Percentiles rank a stretch among this genome's conserved stretches.
Evolutionary conservation across 2,113 vertebrate species (phyloP).

Genomic region (Notarius lentiginosus): DNA sequence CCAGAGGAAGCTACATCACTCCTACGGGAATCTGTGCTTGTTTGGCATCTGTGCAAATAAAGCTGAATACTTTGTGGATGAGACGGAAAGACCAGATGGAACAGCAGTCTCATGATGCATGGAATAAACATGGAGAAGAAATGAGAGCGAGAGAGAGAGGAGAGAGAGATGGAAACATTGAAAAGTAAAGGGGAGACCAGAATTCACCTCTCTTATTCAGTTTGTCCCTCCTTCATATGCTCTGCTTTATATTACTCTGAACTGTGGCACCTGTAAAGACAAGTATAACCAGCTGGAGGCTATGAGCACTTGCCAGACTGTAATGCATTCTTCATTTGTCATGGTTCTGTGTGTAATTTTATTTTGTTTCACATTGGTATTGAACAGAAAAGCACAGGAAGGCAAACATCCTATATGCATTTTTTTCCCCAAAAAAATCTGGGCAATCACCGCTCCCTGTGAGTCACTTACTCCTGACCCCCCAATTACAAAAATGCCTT

Average conservation of each 20-base stretch:
- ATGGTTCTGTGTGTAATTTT: constrained; percentile 60
- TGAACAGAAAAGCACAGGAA: constrained; percentile 63
- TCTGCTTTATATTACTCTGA: constrained; percentile 64
- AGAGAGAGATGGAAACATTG: not conserved
- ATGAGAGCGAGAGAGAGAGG: not conserved
- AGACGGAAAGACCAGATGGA: not conserved
- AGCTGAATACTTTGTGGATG: not conserved
- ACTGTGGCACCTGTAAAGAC: constrained; percentile 68
- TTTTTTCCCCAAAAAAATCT: constrained; percentile 47
- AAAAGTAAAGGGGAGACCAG: not conserved
- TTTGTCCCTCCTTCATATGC: constrained; percentile 42
- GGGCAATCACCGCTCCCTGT: constrained; percentile 39
- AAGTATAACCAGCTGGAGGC: constrained; percentile 65
- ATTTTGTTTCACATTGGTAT: constrained; percentile 63
- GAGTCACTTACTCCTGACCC: constrained; percentile 35
- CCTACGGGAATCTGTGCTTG: not conserved
- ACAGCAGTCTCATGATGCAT: not conserved
- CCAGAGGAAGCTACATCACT: constrained; percentile 4
- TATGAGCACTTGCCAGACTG: constrained; percentile 63
- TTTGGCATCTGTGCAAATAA: not conserved
- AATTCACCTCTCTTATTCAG: constrained; percentile 20
- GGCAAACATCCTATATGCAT: constrained; percentile 62
- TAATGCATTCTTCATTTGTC: constrained; percentile 68
- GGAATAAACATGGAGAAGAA: not conserved
- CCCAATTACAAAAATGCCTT: constrained; percentile 29